Conservation (phyloP, 2,888 invertebrate genomes). For the Thecocarcelia acutangulata region DNA sequence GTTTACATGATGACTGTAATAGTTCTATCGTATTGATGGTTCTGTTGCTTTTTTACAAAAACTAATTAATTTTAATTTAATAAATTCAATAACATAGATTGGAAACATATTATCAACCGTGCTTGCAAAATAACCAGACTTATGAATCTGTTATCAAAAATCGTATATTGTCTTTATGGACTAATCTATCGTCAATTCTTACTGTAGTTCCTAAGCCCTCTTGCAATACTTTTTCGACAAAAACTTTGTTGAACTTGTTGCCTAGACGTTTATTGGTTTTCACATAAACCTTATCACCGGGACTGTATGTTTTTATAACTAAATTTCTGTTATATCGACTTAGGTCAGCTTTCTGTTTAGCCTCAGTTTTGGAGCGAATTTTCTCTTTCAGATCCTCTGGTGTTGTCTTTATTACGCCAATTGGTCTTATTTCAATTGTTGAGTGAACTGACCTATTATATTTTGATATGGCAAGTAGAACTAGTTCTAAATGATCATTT, state of each 20-base stretch:
- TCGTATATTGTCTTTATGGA: slow-evolving; percentile 14
- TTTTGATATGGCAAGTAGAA: not conserved
- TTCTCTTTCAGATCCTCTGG: not conserved
- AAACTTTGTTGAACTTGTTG: not conserved
- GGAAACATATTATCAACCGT: no score
- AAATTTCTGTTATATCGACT: not conserved
- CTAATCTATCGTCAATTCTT: not conserved
- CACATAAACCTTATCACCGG: not conserved
- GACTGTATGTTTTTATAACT: not conserved
- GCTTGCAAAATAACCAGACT: no score
- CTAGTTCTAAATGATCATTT: not conserved
- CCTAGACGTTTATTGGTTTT: not conserved
- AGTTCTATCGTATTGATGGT: no score
- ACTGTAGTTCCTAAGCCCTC: not conserved
- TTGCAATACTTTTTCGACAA: not conserved
- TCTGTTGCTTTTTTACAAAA: no score
- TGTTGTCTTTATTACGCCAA: not conserved
- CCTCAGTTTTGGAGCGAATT: not conserved
- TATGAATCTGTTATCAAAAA: no score
- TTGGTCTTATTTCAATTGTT: not conserved
- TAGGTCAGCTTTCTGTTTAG: not conserved
- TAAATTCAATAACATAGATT: no score
- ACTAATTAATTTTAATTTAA: no score
- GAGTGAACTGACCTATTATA: slow-evolving; percentile 6
- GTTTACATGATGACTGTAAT: no score